Evolutionary conservation across 2,888 invertebrate genomes (phyloP), one percentile per base, ranked within the genome.

Genomic region (Apodemia mormo): DNA sequence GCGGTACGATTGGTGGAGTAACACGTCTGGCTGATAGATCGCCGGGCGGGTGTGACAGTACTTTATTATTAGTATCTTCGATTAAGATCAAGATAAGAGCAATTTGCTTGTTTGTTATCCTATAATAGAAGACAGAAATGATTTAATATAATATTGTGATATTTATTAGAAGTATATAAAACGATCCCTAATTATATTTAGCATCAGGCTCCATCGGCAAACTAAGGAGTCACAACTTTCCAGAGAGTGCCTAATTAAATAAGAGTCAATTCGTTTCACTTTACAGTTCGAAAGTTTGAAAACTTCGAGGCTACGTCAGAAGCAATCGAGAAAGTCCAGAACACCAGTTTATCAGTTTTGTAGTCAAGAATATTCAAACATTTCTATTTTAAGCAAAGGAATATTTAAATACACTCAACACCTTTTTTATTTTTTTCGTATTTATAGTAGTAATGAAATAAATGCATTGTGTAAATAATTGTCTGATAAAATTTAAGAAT

Each of bases 251-350:
- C 12, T 61, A 61, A 61, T 61, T 61, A 61, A 61, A 61, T 61
- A 33, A 61, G 30, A 30, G 61, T 33, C 61, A 61, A 61, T 61
- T 61, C 33, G 33, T 30, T 61, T 61, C 61, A 61, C 61, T 61
- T 61, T 61, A 37, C 33, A 61, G 61, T n/a, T 52, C n/a, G n/a
- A n/a, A 52, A 52, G 52, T 33, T 61, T 61, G 30, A 14, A 61
- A 30, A 61, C 61, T 61, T 30, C 14, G 61, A 61, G 10, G 33
- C 61, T 33, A 30, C 61, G 33, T 61, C 61, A 61, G 12, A 14
- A 30, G 33, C 61, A 61, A 61, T 61, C 30, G 61, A 10, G 61
- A 30, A 61, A 61, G 61, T 61, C 33, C 33, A 33, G 22, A 56
- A 56, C 61, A 58, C 30, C 58, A 61, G 61, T 61, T 52, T 61